phyloP scores from a whole-genome alignment of 92 coral and sea anemone genomes.

The Virgularia gustaviana region DNA sequence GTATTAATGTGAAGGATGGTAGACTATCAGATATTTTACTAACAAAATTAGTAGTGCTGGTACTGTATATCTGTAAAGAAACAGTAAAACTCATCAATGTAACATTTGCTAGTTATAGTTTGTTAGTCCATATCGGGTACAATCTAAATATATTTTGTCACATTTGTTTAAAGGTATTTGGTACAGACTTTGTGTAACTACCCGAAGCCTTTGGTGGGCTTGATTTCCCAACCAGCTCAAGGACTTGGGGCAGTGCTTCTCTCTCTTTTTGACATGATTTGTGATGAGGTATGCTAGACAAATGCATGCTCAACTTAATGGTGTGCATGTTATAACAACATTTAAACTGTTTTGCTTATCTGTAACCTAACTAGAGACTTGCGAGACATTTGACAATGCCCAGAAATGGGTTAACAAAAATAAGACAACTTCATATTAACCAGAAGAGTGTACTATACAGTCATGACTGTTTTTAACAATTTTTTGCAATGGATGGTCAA shows the following conservation, averaged over 20 bases:
- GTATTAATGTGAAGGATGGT: too few species aligned
- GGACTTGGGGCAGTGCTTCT: constrained; percentile 92
- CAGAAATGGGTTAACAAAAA: too few species aligned
- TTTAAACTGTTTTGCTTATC: too few species aligned
- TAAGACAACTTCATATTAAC: too few species aligned
- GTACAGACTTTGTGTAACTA: constrained; percentile 53
- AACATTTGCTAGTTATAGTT: background rate
- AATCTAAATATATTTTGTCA: constrained; percentile 24
- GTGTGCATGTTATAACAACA: too few species aligned
- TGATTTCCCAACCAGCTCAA: constrained; percentile 76
- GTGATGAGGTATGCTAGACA: constrained; percentile 99
- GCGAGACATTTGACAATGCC: too few species aligned
- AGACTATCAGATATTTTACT: too few species aligned
- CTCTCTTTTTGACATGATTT: constrained; percentile 92
- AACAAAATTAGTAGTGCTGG: constrained; percentile 54
- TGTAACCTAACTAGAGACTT: too few species aligned
- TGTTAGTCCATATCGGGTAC: background rate
- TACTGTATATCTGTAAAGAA: constrained; percentile 30
- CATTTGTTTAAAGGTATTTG: constrained; percentile 36
- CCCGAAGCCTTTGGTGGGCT: constrained; percentile 88
- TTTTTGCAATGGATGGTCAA: too few species aligned
- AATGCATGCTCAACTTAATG: too few species aligned
- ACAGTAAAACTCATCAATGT: background rate
- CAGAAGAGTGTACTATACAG: too few species aligned
- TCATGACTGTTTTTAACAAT: too few species aligned